A percentile compares a stretch with the other conserved stretches of the same genome.
Evolutionary conservation across 2,888 invertebrate genomes (phyloP).

Genomic region (Antheraea yamamai): DNA sequence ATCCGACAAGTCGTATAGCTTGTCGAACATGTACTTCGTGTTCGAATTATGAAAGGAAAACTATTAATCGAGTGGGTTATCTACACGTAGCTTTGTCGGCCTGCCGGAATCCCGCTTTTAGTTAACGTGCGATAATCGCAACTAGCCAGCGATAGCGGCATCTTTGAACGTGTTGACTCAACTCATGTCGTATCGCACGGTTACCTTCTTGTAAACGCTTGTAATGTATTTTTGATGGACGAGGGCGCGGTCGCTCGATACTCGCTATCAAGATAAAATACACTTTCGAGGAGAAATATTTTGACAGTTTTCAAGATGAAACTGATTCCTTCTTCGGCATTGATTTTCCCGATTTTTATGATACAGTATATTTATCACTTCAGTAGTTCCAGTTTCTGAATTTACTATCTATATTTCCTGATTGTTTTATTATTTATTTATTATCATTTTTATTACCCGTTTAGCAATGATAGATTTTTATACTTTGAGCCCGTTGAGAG

Average conservation of each 20-base stretch:
- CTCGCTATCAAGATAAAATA: conserved; percentile 47
- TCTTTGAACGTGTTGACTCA: conserved; percentile 73
- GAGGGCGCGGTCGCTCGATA: conserved; percentile 65
- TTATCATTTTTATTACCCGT: too few relatives aligned
- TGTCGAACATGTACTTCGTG: conserved; percentile 61
- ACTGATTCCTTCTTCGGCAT: conserved; percentile 33
- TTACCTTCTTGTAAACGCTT: conserved; percentile 67
- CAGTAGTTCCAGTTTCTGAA: neutral
- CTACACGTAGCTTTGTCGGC: conserved; percentile 71
- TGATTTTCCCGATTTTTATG: conserved; percentile 37
- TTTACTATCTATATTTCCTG: neutral
- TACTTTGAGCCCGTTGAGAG: too few relatives aligned
- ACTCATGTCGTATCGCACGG: conserved; percentile 57
- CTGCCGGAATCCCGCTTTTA: conserved; percentile 75
- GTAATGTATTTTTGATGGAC: conserved; percentile 75
- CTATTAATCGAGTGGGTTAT: conserved; percentile 73
- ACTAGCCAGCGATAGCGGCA: conserved; percentile 68
- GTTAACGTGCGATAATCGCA: conserved; percentile 69
- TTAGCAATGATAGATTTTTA: too few relatives aligned
- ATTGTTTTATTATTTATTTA: neutral
- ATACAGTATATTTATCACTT: neutral
- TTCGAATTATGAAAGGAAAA: conserved; percentile 65
- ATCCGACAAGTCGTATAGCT: conserved; percentile 57
- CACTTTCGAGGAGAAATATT: conserved; percentile 39
- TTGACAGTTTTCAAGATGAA: conserved; percentile 41